phyloP scores from a whole-genome alignment of 2,888 invertebrate genomes.

The Leptopilina drosophilae region DNA sequence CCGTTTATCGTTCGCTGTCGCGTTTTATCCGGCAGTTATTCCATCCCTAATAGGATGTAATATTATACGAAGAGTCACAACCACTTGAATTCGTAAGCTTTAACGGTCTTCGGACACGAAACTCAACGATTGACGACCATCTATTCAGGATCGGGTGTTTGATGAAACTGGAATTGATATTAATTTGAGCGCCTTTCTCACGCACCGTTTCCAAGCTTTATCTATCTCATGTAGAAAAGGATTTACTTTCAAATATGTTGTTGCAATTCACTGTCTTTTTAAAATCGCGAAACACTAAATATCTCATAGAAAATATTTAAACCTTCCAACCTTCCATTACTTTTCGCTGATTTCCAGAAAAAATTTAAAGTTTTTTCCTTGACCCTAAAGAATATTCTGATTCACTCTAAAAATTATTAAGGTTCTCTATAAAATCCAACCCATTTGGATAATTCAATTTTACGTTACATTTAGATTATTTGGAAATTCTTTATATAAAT shows the following conservation, averaged over 20 bases:
- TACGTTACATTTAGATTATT: too few relatives aligned
- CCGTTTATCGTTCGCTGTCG: constrained; percentile 65
- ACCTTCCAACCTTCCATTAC: too few relatives aligned
- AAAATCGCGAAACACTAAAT: neutral
- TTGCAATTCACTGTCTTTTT: neutral
- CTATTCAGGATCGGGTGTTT: constrained; percentile 28
- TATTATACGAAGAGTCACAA: constrained; percentile 73
- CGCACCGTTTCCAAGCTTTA: constrained; percentile 20
- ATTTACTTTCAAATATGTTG: neutral
- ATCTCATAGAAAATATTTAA: neutral
- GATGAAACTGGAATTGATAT: constrained; percentile 36
- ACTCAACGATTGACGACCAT: constrained; percentile 48
- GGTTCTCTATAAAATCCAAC: too few relatives aligned
- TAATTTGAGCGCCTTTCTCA: constrained; percentile 31
- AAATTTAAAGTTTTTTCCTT: too few relatives aligned
- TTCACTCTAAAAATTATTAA: too few relatives aligned
- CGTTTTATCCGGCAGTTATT: constrained; percentile 75
- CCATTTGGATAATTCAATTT: too few relatives aligned
- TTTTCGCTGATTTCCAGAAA: too few relatives aligned
- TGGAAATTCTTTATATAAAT: too few relatives aligned
- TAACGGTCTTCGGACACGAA: constrained; percentile 74
- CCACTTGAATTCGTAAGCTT: constrained; percentile 74
- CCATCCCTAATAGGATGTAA: constrained; percentile 75
- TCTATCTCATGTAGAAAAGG: neutral
- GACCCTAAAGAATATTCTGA: too few relatives aligned